phyloP scores from a whole-genome alignment of 2,888 invertebrate species.

The Dasysyrphus albostriatus region DNA sequence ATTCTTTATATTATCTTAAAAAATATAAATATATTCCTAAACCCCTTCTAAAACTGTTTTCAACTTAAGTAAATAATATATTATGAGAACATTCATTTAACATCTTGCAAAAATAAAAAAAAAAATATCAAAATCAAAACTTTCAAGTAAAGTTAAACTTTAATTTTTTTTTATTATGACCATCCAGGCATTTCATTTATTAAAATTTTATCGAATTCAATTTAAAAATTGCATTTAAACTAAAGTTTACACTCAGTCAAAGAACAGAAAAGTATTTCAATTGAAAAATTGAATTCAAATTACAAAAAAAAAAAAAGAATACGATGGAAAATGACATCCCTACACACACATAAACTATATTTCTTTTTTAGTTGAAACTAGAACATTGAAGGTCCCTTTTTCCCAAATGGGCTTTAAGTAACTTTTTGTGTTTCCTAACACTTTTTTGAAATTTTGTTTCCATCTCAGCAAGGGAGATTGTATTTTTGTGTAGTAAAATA shows the following conservation, averaged over 20 bases:
- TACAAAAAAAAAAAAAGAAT: not conserved
- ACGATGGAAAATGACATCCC: not conserved
- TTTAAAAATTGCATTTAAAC: constrained; percentile 37
- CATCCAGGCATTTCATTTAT: too few species aligned
- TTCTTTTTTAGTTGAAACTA: not conserved
- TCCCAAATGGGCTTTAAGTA: constrained; percentile 65
- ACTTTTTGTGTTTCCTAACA: constrained; percentile 41
- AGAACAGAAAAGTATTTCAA: constrained; percentile 10
- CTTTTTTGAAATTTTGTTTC: constrained; percentile 6
- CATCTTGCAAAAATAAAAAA: too few species aligned
- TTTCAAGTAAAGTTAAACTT: too few species aligned
- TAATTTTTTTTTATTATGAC: too few species aligned
- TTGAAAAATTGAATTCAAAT: constrained; percentile 1
- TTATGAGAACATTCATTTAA: too few species aligned
- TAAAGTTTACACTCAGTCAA: constrained; percentile 1
- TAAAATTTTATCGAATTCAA: constrained; percentile 38
- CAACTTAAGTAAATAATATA: too few species aligned
- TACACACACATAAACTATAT: not conserved
- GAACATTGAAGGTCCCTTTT: constrained; percentile 46
- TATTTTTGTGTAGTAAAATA: not conserved
- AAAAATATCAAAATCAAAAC: too few species aligned
- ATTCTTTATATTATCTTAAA: too few species aligned
- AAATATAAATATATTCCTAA: too few species aligned
- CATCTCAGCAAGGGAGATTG: not conserved
- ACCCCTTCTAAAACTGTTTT: too few species aligned